Percentiles rank a stretch among this genome's conserved stretches.
phyloP scores from a whole-genome alignment of 2,888 invertebrate genomes.

The Cosmia pyralina region DNA sequence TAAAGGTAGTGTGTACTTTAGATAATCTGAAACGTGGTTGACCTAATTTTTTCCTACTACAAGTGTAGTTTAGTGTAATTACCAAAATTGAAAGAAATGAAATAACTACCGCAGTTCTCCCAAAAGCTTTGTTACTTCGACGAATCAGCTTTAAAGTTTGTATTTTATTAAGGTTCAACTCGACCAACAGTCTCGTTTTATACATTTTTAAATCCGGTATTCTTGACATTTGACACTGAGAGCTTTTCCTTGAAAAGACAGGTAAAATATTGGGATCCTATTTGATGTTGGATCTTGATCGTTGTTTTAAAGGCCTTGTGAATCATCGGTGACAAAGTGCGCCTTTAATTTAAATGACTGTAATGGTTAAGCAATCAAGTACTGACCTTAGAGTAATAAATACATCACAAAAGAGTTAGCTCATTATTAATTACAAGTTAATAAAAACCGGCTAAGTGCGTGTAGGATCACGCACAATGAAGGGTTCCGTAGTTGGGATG shows the following conservation, averaged over 20 bases:
- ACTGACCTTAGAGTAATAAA: no score
- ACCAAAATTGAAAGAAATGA: not conserved
- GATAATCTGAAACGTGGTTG: no score
- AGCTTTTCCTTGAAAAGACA: slow-evolving; percentile 41
- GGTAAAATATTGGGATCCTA: slow-evolving; percentile 21
- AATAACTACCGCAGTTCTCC: not conserved
- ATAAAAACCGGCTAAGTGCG: no score
- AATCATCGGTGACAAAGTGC: slow-evolving; percentile 35
- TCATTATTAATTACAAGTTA: no score
- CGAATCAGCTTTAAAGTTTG: not conserved
- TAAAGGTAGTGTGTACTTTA: no score
- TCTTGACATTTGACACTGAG: slow-evolving; percentile 28
- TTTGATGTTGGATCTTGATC: slow-evolving; percentile 21
- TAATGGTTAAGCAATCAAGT: not conserved
- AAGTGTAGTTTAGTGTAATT: no score
- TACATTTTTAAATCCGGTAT: slow-evolving; percentile 45
- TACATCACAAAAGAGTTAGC: no score
- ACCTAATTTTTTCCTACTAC: no score
- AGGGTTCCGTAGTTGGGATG: no score
- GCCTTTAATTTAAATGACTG: slow-evolving; percentile 18
- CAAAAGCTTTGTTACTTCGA: not conserved
- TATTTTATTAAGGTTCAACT: slow-evolving; percentile 1
- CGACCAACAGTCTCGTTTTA: slow-evolving; percentile 11
- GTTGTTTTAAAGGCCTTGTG: slow-evolving; percentile 34
- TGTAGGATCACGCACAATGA: no score